These are phyloP conservation scores for Pantala flavescens DNA, from an alignment of 1,140 invertebrate genomes.

Conservation along the genomic window DNA sequence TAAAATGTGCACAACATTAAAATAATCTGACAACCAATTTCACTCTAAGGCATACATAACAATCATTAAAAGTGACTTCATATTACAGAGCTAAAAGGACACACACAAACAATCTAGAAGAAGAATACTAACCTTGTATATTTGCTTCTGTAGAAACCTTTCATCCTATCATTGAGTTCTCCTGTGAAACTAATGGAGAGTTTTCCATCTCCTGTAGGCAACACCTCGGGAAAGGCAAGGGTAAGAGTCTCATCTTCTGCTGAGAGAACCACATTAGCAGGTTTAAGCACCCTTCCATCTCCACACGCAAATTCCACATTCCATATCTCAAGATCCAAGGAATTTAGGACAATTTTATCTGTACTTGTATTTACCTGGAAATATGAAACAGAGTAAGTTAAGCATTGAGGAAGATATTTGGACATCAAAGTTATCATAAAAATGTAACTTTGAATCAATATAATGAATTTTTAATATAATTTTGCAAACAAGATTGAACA, in stretches of 20 bases:
- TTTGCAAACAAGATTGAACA: no score
- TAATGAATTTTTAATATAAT: no score
- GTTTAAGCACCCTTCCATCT: slow-evolving; percentile 31
- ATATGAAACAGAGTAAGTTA: slow-evolving; percentile 13
- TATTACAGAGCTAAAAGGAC: no score
- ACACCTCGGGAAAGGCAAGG: slow-evolving; percentile 49
- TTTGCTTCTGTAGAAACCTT: slow-evolving; percentile 87
- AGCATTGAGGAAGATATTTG: no score
- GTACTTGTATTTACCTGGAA: slow-evolving; percentile 59
- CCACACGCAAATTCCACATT: slow-evolving; percentile 39
- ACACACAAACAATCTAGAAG: no score
- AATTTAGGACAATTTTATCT: slow-evolving; percentile 64
- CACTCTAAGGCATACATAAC: no score
- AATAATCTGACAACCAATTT: no score
- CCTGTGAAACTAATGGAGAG: slow-evolving; percentile 67
- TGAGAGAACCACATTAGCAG: slow-evolving; percentile 45
- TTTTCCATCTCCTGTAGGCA: slow-evolving; percentile 52
- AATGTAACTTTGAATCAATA: no score
- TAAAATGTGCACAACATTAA: no score
- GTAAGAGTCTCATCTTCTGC: slow-evolving; percentile 56
- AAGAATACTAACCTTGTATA: slow-evolving; percentile 54
- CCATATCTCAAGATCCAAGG: slow-evolving; percentile 61
- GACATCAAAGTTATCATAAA: no score
- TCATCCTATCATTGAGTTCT: slow-evolving; percentile 87
- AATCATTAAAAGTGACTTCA: no score